A percentile compares a stretch with the other conserved stretches of the same genome.
These are phyloP conservation scores for Mormoops blainvillei DNA, from an alignment of 2,113 vertebrate genomes.

Conservation along the genomic window DNA sequence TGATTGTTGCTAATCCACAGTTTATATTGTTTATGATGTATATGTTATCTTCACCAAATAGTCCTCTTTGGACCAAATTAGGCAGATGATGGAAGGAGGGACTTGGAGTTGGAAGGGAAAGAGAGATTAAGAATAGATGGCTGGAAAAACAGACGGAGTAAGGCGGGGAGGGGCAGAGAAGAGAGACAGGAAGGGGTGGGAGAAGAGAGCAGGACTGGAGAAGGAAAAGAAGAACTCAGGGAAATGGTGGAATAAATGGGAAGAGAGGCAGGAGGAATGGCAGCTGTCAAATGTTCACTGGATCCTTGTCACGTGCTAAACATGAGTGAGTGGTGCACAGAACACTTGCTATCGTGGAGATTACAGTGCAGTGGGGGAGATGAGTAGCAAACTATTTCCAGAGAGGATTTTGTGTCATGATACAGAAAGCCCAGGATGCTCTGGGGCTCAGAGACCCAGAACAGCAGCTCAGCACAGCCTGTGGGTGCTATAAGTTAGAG, in stretches of 20 bases:
- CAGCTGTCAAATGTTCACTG: rapidly evolving
- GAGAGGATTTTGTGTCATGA: neutral
- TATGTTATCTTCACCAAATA: neutral
- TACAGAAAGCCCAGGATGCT: neutral
- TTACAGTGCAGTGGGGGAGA: rapidly evolving
- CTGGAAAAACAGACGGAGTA: too few species aligned
- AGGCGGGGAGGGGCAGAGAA: too few species aligned
- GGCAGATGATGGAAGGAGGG: neutral
- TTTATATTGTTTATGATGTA: neutral
- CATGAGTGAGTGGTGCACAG: rapidly evolving
- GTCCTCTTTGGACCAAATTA: neutral
- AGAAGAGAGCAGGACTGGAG: neutral
- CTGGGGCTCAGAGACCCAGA: rapidly evolving
- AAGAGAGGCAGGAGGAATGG: neutral
- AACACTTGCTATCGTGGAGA: neutral
- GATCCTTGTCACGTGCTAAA: neutral
- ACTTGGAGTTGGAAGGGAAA: neutral
- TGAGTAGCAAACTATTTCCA: neutral
- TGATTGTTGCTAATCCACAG: neutral
- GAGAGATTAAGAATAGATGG: neutral
- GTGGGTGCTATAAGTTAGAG: neutral
- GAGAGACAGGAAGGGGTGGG: neutral
- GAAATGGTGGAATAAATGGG: rapidly evolving
- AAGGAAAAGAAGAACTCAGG: neutral
- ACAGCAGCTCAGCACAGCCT: neutral